phyloP scores from a whole-genome alignment of 1,140 invertebrate genomes.

The Diorhabda carinulata region DNA sequence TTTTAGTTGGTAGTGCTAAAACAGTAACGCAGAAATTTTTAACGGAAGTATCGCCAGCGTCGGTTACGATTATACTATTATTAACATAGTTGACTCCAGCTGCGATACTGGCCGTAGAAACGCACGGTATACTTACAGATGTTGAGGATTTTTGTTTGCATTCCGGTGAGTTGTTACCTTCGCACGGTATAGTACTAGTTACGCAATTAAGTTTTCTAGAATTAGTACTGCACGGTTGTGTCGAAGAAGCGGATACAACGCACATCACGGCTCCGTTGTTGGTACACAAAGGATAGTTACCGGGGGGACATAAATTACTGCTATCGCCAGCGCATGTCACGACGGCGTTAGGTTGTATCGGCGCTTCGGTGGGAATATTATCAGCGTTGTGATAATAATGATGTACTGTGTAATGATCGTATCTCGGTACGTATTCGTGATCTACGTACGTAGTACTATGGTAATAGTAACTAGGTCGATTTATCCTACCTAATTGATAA shows the following conservation, averaged over 20 bases:
- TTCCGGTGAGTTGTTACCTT: slow-evolving; percentile 24
- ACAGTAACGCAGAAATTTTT: neutral
- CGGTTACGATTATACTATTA: slow-evolving; percentile 27
- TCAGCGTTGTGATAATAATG: slow-evolving; percentile 36
- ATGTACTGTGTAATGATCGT: slow-evolving; percentile 35
- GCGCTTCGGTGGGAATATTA: slow-evolving; percentile 27
- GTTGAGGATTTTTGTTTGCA: slow-evolving; percentile 16
- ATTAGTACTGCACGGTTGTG: slow-evolving; percentile 27
- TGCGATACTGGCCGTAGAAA: slow-evolving; percentile 29
- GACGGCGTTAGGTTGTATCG: slow-evolving; percentile 28
- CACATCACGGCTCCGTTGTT: slow-evolving; percentile 36
- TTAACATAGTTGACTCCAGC: slow-evolving; percentile 31
- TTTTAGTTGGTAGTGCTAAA: slow-evolving; percentile 6
- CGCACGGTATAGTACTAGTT: slow-evolving; percentile 26
- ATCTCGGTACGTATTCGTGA: slow-evolving; percentile 26
- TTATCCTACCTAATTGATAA: slow-evolving; percentile 31
- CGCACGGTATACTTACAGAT: slow-evolving; percentile 26
- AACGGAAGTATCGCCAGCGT: neutral
- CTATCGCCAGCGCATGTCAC: slow-evolving; percentile 30
- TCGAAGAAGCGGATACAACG: slow-evolving; percentile 27
- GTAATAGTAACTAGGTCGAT: slow-evolving; percentile 26
- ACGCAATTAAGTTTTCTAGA: slow-evolving; percentile 27
- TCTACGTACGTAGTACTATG: slow-evolving; percentile 11
- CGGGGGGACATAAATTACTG: slow-evolving; percentile 29
- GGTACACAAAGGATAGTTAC: slow-evolving; percentile 31